These are phyloP conservation scores for Aphelinus certus DNA, from an alignment of 1,140 invertebrate genomes.

Conservation along the genomic window DNA sequence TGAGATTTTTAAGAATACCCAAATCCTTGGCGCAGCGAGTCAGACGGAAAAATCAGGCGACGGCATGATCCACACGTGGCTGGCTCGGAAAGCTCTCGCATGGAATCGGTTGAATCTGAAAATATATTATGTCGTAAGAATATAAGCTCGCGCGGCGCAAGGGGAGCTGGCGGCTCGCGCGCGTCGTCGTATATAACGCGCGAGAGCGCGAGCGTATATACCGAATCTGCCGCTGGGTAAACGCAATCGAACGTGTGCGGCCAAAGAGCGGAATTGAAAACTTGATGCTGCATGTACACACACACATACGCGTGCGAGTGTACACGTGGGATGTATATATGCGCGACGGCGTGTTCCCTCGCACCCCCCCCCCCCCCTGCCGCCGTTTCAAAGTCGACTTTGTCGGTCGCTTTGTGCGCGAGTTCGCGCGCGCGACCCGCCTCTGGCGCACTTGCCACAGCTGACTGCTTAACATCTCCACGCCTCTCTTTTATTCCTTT, in stretches of 20 bases:
- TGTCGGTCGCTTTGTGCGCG: conserved; percentile 25
- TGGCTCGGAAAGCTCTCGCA: too few relatives aligned
- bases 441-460: conserved; percentile 8
- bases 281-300: conserved; percentile 6
- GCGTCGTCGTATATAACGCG: neutral
- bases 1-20: too few relatives aligned
- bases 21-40: too few relatives aligned
- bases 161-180: neutral
- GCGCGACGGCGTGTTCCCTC: conserved; percentile 2
- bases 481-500: neutral
- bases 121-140: conserved; percentile 25
- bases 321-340: neutral
- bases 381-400: conserved; percentile 27
- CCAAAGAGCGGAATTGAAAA: conserved; percentile 35
- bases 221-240: conserved; percentile 17
- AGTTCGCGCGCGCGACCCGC: neutral
- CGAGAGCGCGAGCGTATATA: neutral
- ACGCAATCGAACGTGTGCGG: conserved; percentile 23
- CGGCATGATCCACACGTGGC: too few relatives aligned
- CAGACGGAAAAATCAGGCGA: too few relatives aligned
- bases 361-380: neutral
- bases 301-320: neutral
- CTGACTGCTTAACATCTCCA: conserved; percentile 7
- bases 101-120: neutral
- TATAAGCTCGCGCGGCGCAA: conserved; percentile 5